A percentile compares a stretch with the other conserved stretches of the same genome.
Evolutionary conservation across 2,113 vertebrate genomes (phyloP).

Genomic region (Lanius collurio): DNA sequence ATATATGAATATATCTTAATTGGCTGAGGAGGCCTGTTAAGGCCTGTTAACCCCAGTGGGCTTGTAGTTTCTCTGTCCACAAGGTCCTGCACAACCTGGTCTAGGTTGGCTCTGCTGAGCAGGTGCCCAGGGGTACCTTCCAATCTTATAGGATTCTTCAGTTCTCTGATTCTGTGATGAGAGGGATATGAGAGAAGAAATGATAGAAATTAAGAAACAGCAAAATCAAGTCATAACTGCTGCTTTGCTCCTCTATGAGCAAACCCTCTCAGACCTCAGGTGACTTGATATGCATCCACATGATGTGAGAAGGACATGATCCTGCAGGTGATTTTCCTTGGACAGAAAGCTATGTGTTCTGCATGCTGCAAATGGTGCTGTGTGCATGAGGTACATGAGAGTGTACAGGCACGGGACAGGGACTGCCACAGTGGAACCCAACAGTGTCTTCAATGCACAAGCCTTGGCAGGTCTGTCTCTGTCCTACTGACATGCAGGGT

Average conservation of each 20-base stretch:
- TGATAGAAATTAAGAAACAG: neutral
- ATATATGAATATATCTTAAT: neutral
- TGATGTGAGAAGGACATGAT: neutral
- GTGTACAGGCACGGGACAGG: neutral
- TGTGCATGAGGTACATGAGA: fast-evolving
- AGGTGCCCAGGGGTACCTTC: neutral
- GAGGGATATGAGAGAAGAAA: neutral
- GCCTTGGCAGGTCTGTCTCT: neutral
- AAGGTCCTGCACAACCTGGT: neutral
- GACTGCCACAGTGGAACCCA: neutral
- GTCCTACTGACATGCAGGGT: neutral
- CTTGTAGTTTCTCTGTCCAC: neutral
- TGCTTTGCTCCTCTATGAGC: neutral
- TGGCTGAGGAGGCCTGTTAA: neutral
- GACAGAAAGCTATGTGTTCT: neutral
- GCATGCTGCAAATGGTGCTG: neutral
- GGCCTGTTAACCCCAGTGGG: neutral
- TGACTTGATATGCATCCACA: neutral
- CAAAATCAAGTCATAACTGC: neutral
- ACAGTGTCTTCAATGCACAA: fast-evolving
- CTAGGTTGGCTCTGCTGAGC: neutral
- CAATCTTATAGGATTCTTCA: neutral
- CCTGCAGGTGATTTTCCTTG: neutral
- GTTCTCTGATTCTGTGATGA: neutral
- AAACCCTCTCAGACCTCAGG: neutral